These are phyloP conservation scores for Halcyon chelicuti DNA, from an alignment of 2,797 vertebrate genomes.

Conservation along the genomic window DNA sequence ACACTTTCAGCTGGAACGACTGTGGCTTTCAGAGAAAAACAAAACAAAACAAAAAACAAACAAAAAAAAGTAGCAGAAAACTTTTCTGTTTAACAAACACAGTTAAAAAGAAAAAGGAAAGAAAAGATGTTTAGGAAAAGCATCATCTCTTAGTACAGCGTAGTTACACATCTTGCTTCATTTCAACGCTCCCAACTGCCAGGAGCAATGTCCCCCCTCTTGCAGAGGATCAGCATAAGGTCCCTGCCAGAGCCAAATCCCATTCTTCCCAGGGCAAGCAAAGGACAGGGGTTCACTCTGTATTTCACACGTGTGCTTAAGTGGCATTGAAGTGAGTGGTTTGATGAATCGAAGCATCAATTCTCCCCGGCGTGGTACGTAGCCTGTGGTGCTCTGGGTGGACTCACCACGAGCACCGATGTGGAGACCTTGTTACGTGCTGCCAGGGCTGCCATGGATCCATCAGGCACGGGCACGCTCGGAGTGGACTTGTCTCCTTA, in stretches of 20 bases:
- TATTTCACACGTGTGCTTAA: fast-evolving
- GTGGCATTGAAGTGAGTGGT: fast-evolving
- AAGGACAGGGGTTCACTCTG: fast-evolving
- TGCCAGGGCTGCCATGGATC: fast-evolving
- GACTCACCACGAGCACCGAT: fast-evolving
- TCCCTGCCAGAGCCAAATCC: not conserved
- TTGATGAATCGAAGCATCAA: not conserved
- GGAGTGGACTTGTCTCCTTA: not conserved
- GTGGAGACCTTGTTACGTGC: fast-evolving
- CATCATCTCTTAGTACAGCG: not conserved
- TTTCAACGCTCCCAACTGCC: not conserved
- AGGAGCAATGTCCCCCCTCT: too few relatives aligned
- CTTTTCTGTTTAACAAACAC: too few relatives aligned
- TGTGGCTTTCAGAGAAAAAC: not conserved
- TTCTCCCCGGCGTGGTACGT: fast-evolving
- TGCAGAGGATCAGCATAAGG: not conserved
- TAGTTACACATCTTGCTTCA: not conserved
- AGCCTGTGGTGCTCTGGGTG: not conserved
- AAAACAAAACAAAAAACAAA: not conserved
- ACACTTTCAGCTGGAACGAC: fast-evolving
- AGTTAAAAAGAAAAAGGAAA: too few relatives aligned
- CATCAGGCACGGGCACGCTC: fast-evolving
- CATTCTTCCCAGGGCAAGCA: fast-evolving
- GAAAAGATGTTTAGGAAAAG: not conserved
- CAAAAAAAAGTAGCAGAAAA: not conserved